Percentiles rank a stretch among this genome's conserved stretches.
These are phyloP conservation scores for Conistra vaccinii DNA, from an alignment of 2,888 invertebrate genomes.

Conservation along the genomic window DNA sequence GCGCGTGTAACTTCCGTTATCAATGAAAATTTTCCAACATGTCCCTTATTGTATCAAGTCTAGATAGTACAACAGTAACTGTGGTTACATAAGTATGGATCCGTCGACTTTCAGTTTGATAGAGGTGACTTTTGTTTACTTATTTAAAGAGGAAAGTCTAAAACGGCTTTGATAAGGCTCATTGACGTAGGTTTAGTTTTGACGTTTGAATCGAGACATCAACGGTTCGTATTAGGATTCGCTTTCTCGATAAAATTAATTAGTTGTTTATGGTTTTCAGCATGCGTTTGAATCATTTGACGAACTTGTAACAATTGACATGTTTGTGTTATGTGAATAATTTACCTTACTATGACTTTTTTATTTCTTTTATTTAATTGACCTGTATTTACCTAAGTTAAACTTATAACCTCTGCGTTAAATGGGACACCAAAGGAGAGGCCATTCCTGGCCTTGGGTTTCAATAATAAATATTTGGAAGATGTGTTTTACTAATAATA, in stretches of 20 bases:
- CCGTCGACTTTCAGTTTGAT: slow-evolving; percentile 43
- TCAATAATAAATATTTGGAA: neutral
- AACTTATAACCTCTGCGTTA: neutral
- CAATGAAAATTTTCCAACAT: slow-evolving; percentile 49
- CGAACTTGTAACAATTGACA: neutral
- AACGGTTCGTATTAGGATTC: neutral
- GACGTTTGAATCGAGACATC: neutral
- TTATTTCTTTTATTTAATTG: neutral
- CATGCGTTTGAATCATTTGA: neutral
- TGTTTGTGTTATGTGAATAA: neutral
- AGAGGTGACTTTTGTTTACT: slow-evolving; percentile 49
- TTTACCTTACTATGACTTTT: neutral
- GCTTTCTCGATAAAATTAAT: neutral
- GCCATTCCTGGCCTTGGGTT: neutral
- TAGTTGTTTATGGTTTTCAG: neutral
- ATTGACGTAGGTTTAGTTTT: slow-evolving; percentile 26
- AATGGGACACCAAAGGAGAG: neutral
- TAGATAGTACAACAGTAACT: slow-evolving; percentile 13
- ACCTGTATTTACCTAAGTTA: neutral
- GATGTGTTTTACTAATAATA: neutral
- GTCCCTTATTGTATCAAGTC: slow-evolving; percentile 13
- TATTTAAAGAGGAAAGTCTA: slow-evolving; percentile 30
- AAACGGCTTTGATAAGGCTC: neutral
- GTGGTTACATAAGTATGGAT: slow-evolving; percentile 25
- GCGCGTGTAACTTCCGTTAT: slow-evolving; percentile 31